A percentile compares a stretch with the other conserved stretches of the same genome.
Conservation (phyloP, 2,113 vertebrate genomes). For the Urocolius indicus region DNA sequence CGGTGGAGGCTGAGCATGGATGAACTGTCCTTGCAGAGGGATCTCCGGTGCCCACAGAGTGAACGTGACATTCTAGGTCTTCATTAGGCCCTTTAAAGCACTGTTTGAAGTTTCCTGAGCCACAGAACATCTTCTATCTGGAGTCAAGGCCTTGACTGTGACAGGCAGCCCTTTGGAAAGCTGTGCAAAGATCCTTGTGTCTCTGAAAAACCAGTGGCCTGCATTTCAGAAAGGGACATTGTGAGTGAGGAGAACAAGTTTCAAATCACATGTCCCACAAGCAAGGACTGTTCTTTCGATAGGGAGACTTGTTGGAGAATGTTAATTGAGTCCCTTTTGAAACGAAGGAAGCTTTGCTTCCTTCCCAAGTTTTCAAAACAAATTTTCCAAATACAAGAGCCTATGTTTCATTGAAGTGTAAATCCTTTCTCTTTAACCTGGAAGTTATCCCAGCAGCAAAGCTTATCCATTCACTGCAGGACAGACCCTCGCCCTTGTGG, state of each 20-base stretch:
- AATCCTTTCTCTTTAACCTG: slow-evolving; percentile 69
- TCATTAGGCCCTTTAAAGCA: neutral
- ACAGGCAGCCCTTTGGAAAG: neutral
- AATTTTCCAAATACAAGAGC: slow-evolving; percentile 56
- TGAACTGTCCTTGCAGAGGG: neutral
- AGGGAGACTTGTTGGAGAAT: slow-evolving; percentile 55
- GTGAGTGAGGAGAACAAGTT: slow-evolving; percentile 8
- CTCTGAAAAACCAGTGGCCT: neutral
- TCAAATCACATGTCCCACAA: slow-evolving; percentile 7
- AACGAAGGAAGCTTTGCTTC: slow-evolving; percentile 61
- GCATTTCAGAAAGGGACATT: slow-evolving; percentile 27
- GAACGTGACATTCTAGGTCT: neutral
- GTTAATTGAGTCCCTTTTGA: slow-evolving; percentile 57
- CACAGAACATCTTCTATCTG: neutral
- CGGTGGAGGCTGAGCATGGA: rapidly evolving
- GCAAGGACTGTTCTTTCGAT: slow-evolving; percentile 25
- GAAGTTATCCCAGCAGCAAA: slow-evolving; percentile 66
- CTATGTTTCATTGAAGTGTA: slow-evolving; percentile 67
- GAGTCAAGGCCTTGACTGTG: neutral
- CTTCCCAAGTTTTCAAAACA: slow-evolving; percentile 69
- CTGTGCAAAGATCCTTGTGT: neutral
- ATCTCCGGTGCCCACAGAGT: neutral
- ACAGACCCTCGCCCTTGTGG: neutral
- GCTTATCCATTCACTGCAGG: slow-evolving; percentile 42
- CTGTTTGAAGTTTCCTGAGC: neutral